These are phyloP conservation scores for Probosciger aterrimus DNA, from an alignment of 2,113 vertebrate species.

Conservation along the genomic window DNA sequence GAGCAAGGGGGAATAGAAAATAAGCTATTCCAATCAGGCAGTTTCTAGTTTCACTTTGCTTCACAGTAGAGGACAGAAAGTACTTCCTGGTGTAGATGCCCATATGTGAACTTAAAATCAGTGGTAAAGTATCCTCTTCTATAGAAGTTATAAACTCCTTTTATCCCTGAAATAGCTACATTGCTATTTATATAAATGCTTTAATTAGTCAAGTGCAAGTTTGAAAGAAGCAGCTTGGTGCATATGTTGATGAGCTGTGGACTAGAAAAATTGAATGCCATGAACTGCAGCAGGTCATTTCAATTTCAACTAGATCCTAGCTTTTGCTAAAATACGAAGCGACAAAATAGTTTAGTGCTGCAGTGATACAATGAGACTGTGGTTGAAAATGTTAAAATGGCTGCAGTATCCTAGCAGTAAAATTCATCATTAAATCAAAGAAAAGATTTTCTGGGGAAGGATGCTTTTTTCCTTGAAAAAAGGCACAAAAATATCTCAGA, in stretches of 20 bases:
- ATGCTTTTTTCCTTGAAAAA: not conserved
- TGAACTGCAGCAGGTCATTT: not conserved
- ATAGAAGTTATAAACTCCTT: not conserved
- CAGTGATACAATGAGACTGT: not conserved
- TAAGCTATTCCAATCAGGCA: not conserved
- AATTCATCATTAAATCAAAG: not conserved
- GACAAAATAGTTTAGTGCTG: not conserved
- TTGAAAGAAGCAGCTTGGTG: not conserved
- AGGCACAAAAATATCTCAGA: not conserved
- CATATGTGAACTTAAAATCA: not conserved
- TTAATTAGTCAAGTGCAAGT: not conserved
- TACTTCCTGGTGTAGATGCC: not conserved
- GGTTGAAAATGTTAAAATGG: not conserved
- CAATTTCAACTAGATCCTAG: not conserved
- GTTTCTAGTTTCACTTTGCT: not conserved
- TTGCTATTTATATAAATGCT: not conserved
- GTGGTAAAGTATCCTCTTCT: not conserved
- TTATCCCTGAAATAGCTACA: not conserved
- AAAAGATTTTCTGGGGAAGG: not conserved
- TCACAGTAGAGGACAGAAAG: not conserved
- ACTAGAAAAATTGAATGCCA: not conserved
- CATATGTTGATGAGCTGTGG: not conserved
- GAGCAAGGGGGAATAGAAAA: not conserved
- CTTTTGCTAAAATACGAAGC: not conserved
- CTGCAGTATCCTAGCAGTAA: not conserved